A percentile compares a stretch with the other conserved stretches of the same genome.
These are phyloP conservation scores for Tokudaia muenninki DNA, from an alignment of 2,797 vertebrate genomes.

Conservation along the genomic window DNA sequence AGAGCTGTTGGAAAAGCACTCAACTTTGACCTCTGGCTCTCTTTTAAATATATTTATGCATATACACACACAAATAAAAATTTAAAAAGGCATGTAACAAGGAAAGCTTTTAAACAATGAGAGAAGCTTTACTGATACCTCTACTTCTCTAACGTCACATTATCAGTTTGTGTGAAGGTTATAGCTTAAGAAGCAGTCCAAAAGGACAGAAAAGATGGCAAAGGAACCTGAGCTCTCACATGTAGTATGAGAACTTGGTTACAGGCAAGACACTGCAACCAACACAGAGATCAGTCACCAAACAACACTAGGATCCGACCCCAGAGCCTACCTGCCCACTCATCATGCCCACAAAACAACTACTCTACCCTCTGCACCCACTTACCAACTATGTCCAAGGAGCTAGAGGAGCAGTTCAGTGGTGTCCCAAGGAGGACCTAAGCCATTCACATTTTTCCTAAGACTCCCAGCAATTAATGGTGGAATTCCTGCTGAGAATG, in stretches of 20 bases:
- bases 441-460: background rate
- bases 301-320: background rate
- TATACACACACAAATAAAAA: background rate
- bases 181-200: conserved; percentile 11
- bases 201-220: background rate
- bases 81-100: background rate
- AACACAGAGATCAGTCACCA: background rate
- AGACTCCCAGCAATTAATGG: background rate
- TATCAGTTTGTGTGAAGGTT: background rate
- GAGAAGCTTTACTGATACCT: conserved; percentile 36
- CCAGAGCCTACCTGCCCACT: background rate
- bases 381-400: background rate
- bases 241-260: background rate
- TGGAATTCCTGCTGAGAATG: background rate
- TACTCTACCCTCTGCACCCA: background rate
- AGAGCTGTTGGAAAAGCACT: background rate
- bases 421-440: background rate
- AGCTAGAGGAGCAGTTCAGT: background rate
- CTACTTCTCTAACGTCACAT: background rate
- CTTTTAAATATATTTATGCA: background rate
- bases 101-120: background rate
- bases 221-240: background rate
- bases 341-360: background rate
- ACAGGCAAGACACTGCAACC: background rate
- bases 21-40: background rate